Evolutionary conservation across 2,888 invertebrate species (phyloP).

Genomic region (Osmoderma eremita): DNA sequence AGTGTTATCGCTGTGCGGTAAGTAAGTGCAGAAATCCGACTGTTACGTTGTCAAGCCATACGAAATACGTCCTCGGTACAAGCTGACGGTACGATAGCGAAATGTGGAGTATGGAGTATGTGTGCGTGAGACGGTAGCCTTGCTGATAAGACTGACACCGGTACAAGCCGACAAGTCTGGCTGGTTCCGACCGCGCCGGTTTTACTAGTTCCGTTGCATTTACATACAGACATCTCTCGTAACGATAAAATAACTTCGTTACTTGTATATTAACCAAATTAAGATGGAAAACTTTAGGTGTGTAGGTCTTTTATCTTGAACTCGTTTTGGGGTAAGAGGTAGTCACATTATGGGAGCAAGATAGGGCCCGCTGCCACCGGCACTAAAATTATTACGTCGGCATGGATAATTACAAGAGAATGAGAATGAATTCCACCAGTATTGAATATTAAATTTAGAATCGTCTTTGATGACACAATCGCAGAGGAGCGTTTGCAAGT

Average conservation of each 20-base stretch:
- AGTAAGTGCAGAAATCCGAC: conserved; percentile 36
- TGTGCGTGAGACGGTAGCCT: conserved; percentile 53
- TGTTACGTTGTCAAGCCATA: conserved; percentile 41
- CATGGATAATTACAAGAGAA: conserved; percentile 29
- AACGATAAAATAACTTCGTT: conserved; percentile 53
- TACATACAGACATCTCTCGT: conserved; percentile 53
- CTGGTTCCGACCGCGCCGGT: conserved; percentile 54
- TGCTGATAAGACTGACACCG: conserved; percentile 55
- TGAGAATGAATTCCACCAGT: conserved; percentile 19
- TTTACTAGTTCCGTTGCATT: conserved; percentile 55
- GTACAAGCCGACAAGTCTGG: conserved; percentile 52
- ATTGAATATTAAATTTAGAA: conserved; percentile 26
- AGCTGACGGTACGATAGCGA: conserved; percentile 50
- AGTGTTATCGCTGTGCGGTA: conserved; percentile 19
- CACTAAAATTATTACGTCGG: conserved; percentile 24
- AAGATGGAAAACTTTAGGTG: conserved; percentile 36
- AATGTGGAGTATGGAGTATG: conserved; percentile 51
- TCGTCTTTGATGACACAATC: neutral
- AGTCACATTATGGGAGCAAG: conserved; percentile 23
- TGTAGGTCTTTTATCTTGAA: conserved; percentile 35
- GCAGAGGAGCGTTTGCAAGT: neutral
- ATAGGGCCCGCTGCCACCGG: conserved; percentile 6
- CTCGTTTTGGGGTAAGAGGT: conserved; percentile 15
- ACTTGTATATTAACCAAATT: conserved; percentile 46
- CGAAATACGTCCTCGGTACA: conserved; percentile 49